phyloP scores from a whole-genome alignment of 2,888 invertebrate genomes.

The Sphecodes monilicornis region DNA sequence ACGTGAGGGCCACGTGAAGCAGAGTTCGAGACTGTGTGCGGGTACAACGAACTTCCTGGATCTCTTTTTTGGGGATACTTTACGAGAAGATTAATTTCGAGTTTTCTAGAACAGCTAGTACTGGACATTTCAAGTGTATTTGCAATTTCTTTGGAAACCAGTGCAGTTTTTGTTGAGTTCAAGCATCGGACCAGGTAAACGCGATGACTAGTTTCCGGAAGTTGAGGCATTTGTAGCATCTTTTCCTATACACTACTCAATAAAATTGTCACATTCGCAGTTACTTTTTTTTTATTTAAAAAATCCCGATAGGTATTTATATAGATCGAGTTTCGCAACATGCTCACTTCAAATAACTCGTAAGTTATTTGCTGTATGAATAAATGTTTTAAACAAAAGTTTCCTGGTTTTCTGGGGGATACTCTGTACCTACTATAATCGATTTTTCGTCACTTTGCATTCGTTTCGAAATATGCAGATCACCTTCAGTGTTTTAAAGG shows the following conservation, averaged over 20 bases:
- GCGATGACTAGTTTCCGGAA: not conserved
- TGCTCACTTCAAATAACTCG: too few species aligned
- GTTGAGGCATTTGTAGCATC: not conserved
- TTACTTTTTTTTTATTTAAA: not conserved
- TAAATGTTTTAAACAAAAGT: too few species aligned
- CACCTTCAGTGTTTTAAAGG: too few species aligned
- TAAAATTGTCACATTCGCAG: not conserved
- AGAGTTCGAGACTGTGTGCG: conserved; percentile 36
- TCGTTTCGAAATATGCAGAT: too few species aligned
- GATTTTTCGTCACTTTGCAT: too few species aligned
- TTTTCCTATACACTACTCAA: too few species aligned
- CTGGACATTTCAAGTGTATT: not conserved
- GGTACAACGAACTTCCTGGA: conserved; percentile 50
- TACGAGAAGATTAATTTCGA: not conserved
- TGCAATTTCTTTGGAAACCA: not conserved
- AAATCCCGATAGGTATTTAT: not conserved
- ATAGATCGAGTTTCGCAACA: too few species aligned
- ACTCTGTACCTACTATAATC: too few species aligned
- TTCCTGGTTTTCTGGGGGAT: too few species aligned
- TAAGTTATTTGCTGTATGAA: too few species aligned
- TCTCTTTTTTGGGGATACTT: conserved; percentile 24
- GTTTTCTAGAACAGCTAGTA: not conserved
- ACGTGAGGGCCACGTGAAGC: conserved; percentile 81
- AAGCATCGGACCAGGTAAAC: not conserved
- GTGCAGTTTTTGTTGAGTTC: not conserved